A percentile compares a stretch with the other conserved stretches of the same genome.
phyloP scores from a whole-genome alignment of 2,797 vertebrate species.

The Scarus forsteni region DNA sequence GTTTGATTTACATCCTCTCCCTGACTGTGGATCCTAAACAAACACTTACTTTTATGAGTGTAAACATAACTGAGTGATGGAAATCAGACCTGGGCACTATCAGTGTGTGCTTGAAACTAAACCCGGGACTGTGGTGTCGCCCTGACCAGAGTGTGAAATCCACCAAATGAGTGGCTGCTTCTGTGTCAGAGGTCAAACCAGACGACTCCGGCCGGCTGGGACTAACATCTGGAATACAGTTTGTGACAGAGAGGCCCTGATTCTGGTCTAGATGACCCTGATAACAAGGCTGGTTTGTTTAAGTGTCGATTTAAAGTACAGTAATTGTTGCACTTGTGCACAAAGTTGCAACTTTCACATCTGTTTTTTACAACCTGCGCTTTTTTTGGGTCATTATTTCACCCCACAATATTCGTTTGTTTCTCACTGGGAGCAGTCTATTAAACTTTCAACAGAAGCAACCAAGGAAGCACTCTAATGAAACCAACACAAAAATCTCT shows the following conservation, averaged over 20 bases:
- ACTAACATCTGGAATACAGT: conserved; percentile 76
- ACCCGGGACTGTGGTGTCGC: conserved; percentile 38
- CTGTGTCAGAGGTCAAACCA: conserved; percentile 73
- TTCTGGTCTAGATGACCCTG: conserved; percentile 37
- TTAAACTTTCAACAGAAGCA: conserved; percentile 60
- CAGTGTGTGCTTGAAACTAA: conserved; percentile 56
- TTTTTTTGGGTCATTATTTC: conserved; percentile 25
- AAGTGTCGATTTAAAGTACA: conserved; percentile 35
- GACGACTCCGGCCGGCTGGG: conserved; percentile 55
- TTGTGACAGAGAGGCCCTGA: conserved; percentile 43
- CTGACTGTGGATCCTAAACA: conserved; percentile 29
- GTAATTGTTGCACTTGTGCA: conserved; percentile 38
- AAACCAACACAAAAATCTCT: conserved; percentile 36
- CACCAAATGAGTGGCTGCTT: conserved; percentile 71
- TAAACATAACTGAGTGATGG: conserved; percentile 43
- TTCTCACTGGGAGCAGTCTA: conserved; percentile 23
- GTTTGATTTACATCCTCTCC: conserved; percentile 41
- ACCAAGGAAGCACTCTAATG: conserved; percentile 56
- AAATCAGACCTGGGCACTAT: conserved; percentile 64
- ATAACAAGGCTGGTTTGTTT: conserved; percentile 61
- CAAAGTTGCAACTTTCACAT: conserved; percentile 36
- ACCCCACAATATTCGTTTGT: conserved; percentile 26
- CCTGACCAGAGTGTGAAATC: conserved; percentile 73
- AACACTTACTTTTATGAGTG: conserved; percentile 27
- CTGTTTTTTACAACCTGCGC: conserved; percentile 51